Evolutionary conservation across 2,888 invertebrate genomes (phyloP), one percentile per base, ranked within the genome.

Genomic region (Metallyticus violacea): DNA sequence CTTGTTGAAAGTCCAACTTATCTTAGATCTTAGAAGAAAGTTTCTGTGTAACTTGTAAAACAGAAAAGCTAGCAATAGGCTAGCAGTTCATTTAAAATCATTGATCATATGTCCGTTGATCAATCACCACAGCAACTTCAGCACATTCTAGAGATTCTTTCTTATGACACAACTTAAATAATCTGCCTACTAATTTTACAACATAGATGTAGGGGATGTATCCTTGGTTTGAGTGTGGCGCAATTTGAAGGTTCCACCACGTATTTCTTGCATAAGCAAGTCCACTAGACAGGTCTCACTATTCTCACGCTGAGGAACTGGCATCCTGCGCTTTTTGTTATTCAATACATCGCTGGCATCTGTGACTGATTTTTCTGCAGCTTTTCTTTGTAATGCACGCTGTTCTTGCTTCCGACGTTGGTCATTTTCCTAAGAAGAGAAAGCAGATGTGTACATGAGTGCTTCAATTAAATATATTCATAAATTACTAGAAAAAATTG

Each of bases 381-480:
- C 79, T 27, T 79, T 79, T 7, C 79, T 77, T 79, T 77, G 81
- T 27, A 90, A 88, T 81, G 88, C 87, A 86, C 89, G 88, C 79
- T 90, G 90, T 85, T 91, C 90, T 76, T 89, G 89, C 30, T 89
- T 89, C 7, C 87, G 89, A 2, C 90, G 88, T 40, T 89, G 88
- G 81, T 89, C 89, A 85, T 91, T 91, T 82, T 91, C 91, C 90
- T 90, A 85, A 0, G n/a, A n/a, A n/a, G n/a, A n/a, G n/a, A n/a
- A n/a, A n/a, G n/a, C n/a, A n/a, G n/a, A n/a, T n/a, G n/a, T n/a
- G n/a, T n/a, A n/a, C n/a, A n/a, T n/a, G n/a, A n/a, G n/a, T n/a
- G n/a, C n/a, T n/a, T n/a, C n/a, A n/a, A n/a, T n/a, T n/a, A n/a
- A n/a, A n/a, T n/a, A n/a, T n/a, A n/a, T n/a, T n/a, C n/a, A n/a